Evolutionary conservation across 2,888 invertebrate genomes (phyloP), one percentile per base, ranked within the genome.

Genomic region (Phyllotreta striolata): DNA sequence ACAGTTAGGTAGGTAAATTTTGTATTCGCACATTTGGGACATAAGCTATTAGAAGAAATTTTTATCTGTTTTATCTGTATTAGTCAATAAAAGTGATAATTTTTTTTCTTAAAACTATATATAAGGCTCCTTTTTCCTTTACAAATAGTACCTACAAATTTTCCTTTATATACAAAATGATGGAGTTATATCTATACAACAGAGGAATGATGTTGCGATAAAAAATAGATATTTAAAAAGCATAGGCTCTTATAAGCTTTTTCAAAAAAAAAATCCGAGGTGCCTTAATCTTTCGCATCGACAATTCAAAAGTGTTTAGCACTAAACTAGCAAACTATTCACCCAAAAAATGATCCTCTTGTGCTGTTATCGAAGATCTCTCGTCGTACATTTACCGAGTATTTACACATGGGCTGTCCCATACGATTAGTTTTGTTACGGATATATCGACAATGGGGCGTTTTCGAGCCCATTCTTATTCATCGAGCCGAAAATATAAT

Each of bases 391-490:
- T 51, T 60, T 65, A 61, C 41, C 55, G 70, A 67, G 74, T 79
- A 78, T 79, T 78, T 79, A 77, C 76, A 77, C 78, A 77, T 75
- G 73, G 73, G 63, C 76, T 75, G 78, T 78, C 79, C 72, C 69
- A 73, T 73, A 67, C 73, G 76, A 78, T 79, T 79, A 79, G 74
- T 73, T 74, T 78, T 78, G 77, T 77, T 76, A 76, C 75, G 77
- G 76, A 77, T 77, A 75, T 67, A 67, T 67, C 73, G 72, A 76
- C 74, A 75, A 77, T 72, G 66, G 73, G 70, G 66, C 64, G 70
- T 69, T 71, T 74, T 74, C 70, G 64, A 68, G 52, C 62, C 72
- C 62, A 72, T 76, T 74, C 66, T 66, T 63, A 66, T 59, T 64
- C 72, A 65, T 38, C 68, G 69, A 68, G 62, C 66, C 69, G 75